Evolutionary conservation across 2,113 vertebrate species (phyloP).

Genomic region (Anser brachyrhynchus): DNA sequence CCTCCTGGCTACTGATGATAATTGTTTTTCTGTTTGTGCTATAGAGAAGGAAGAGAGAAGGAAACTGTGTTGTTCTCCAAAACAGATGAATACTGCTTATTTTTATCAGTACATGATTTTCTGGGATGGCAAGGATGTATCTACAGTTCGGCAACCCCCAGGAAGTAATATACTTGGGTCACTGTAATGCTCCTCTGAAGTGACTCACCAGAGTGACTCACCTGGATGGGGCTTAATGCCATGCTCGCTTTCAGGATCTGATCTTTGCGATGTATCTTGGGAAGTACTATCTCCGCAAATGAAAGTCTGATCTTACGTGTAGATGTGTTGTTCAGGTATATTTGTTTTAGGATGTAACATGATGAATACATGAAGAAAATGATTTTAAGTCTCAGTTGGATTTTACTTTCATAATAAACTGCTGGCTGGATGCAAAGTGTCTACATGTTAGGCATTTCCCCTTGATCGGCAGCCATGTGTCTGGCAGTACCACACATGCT

Average conservation of each 20-base stretch:
- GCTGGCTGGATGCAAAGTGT: neutral
- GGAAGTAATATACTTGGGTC: neutral
- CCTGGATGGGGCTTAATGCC: neutral
- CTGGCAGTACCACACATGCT: neutral
- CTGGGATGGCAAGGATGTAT: neutral
- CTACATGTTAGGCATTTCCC: neutral
- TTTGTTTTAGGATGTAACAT: neutral
- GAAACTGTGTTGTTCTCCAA: neutral
- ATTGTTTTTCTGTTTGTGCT: neutral
- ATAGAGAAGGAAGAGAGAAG: neutral
- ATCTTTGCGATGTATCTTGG: neutral
- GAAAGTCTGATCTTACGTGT: neutral
- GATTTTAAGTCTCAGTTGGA: neutral
- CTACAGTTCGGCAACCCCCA: neutral
- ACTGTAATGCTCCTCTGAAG: neutral
- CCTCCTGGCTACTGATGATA: neutral
- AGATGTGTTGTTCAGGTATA: neutral
- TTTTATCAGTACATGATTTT: neutral
- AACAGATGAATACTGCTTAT: neutral
- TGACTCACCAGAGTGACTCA: neutral
- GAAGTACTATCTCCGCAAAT: neutral
- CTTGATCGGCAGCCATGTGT: neutral
- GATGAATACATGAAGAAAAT: neutral
- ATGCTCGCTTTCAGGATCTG: neutral
- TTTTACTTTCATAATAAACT: neutral